A percentile compares a stretch with the other conserved stretches of the same genome.
Evolutionary conservation across 2,797 vertebrate species (phyloP).

Genomic region (Pogoniulus pusillus): DNA sequence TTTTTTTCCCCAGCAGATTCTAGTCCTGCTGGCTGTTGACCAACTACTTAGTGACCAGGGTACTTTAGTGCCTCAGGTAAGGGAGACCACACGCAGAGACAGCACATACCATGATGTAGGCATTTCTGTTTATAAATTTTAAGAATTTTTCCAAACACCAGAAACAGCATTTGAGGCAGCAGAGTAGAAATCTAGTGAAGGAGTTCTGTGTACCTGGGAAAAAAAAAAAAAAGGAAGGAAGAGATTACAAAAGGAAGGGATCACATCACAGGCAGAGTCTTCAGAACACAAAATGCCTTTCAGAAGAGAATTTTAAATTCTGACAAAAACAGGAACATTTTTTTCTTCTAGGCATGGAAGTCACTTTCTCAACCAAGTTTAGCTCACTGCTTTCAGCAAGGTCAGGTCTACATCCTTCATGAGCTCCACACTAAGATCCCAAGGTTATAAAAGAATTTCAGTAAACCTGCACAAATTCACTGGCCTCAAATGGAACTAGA

Average conservation of each 20-base stretch:
- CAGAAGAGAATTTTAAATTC: background rate
- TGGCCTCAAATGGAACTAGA: background rate
- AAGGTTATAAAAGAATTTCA: background rate
- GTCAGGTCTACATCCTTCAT: background rate
- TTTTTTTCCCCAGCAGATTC: background rate
- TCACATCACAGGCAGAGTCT: background rate
- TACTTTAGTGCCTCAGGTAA: background rate
- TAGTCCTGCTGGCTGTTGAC: background rate
- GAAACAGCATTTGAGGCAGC: conserved; percentile 95
- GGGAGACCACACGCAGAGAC: background rate
- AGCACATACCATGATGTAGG: conserved; percentile 94
- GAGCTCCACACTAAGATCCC: background rate
- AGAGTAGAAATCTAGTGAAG: conserved; percentile 85
- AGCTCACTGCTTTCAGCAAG: background rate
- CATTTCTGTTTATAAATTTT: conserved; percentile 96
- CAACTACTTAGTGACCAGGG: background rate
- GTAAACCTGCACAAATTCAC: background rate
- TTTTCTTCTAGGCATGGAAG: background rate
- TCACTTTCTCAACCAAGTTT: background rate
- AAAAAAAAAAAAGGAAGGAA: conserved; percentile 39
- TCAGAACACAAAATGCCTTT: background rate
- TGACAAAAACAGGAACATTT: background rate
- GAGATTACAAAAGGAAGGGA: background rate
- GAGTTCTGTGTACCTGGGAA: conserved; percentile 84
- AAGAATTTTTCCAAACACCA: conserved; percentile 95